A percentile compares a stretch with the other conserved stretches of the same genome.
Conservation (phyloP, 2,888 invertebrate species). For the Amphimallon solstitiale region DNA sequence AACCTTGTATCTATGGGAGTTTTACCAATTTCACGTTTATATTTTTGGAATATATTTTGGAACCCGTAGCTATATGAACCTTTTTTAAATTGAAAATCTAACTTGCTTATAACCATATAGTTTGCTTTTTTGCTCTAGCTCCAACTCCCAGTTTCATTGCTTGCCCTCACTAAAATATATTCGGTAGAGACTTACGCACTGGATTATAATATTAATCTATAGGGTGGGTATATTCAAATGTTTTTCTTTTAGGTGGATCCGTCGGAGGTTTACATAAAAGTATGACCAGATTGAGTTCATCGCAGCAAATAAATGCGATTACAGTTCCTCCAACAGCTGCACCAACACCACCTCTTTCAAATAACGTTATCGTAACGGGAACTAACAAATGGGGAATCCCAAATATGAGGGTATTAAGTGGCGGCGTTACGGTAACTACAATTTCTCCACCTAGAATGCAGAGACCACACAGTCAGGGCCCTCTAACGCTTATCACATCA, state of each 20-base stretch:
- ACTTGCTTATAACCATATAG: too few relatives aligned
- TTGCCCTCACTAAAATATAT: too few relatives aligned
- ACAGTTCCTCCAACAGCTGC: conserved; percentile 49
- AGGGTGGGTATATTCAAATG: too few relatives aligned
- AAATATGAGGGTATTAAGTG: conserved; percentile 64
- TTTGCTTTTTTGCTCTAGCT: not conserved
- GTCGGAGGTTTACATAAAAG: conserved; percentile 84
- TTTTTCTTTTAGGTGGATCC: conserved; percentile 68
- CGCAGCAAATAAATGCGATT: conserved; percentile 74
- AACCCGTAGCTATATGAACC: too few relatives aligned
- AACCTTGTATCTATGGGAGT: too few relatives aligned
- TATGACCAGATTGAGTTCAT: conserved; percentile 83
- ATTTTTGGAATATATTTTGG: too few relatives aligned
- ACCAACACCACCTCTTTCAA: conserved; percentile 60
- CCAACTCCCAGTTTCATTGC: not conserved
- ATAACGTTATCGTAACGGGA: conserved; percentile 65
- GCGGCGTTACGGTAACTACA: conserved; percentile 74
- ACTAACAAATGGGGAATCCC: conserved; percentile 67
- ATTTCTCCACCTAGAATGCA: conserved; percentile 64
- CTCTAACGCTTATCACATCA: conserved; percentile 58
- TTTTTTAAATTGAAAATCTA: too few relatives aligned
- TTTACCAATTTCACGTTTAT: too few relatives aligned
- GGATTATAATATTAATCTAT: too few relatives aligned
- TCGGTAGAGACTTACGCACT: too few relatives aligned
- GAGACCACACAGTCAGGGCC: conserved; percentile 67